Evolutionary conservation across 2,113 vertebrate species (phyloP), one percentile per base, ranked within the genome.

Genomic region (Eira barbara): DNA sequence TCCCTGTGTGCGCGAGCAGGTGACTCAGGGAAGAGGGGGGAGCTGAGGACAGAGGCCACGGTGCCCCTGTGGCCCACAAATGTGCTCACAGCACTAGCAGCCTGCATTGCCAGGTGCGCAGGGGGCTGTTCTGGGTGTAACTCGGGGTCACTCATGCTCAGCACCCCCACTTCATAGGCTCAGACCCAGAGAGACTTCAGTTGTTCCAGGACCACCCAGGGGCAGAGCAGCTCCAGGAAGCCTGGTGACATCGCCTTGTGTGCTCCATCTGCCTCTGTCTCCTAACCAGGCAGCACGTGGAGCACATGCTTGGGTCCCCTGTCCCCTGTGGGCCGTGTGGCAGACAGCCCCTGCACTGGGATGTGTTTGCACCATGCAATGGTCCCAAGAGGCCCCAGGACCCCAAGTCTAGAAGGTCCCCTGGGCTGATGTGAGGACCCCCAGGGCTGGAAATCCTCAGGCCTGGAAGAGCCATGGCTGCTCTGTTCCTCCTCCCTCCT

Each of bases 111-210:
- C 39, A 42, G 0, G 0, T 42, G 36, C 3, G 0, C 39, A 8
- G 39, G 36, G 12, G 0, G 10, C 84, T 8, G 10, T 20, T 34
- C 14, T 3, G 11, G 34, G n/a, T 27, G 2, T 15, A 23, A 63
- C 21, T 39, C 5, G 0, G 0, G 25, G 12, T 31, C 17, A 31
- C 34, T 39, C 13, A 7, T 0, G 15, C 36, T 29, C 20, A 10
- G 10, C 13, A 4, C 49, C 61, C 73, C 71, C 49, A 36, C 10
- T 34, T 69, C 17, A 34, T 9, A 27, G 69, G 45, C 36, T 4
- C 59, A 31, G 63, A 12, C 52, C 27, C 83, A 57, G 39, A 11
- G 27, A 15, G 25, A 49, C 2, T 47, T 3, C 45, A 4, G 34
- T 6, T 10, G 13, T 34, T 27, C 84, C 45, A n/a, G 39, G n/a